Percentiles rank a stretch among this genome's conserved stretches.
phyloP scores from a whole-genome alignment of 2,797 vertebrate genomes.

The Margarornis squamiger region DNA sequence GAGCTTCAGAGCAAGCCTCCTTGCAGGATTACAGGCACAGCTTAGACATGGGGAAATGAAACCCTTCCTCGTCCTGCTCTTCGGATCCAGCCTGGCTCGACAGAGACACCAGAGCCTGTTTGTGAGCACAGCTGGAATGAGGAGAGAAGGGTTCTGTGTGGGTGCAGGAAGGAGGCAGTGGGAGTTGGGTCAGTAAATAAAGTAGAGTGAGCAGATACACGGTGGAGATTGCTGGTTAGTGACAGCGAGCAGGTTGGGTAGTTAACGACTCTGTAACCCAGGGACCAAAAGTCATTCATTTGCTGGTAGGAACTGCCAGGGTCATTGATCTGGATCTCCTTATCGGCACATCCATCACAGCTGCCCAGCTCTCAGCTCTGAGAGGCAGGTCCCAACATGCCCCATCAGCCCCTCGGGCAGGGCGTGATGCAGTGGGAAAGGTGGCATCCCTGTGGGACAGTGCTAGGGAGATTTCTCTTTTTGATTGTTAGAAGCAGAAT shows the following conservation, averaged over 20 bases:
- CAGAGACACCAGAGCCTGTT: neutral
- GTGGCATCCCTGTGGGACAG: rapidly evolving
- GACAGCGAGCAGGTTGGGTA: neutral
- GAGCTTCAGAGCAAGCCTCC: neutral
- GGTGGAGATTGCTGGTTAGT: neutral
- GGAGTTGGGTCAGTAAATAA: neutral
- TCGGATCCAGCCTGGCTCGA: neutral
- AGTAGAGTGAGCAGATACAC: neutral
- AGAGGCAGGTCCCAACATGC: neutral
- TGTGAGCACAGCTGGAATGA: neutral
- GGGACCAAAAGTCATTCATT: neutral
- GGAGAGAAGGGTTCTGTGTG: neutral
- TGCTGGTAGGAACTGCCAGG: neutral
- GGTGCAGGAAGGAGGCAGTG: neutral
- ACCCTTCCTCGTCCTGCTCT: neutral
- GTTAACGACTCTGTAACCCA: neutral
- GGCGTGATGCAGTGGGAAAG: neutral
- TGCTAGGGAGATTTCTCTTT: neutral
- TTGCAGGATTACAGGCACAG: neutral
- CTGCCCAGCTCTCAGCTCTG: neutral
- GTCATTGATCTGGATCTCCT: slow-evolving; percentile 33
- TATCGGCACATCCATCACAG: slow-evolving; percentile 31
- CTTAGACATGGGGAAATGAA: neutral
- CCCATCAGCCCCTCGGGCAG: neutral
- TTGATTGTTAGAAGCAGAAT: neutral